phyloP scores from a whole-genome alignment of 2,797 vertebrate genomes.

The Coccyzus lansbergi region DNA sequence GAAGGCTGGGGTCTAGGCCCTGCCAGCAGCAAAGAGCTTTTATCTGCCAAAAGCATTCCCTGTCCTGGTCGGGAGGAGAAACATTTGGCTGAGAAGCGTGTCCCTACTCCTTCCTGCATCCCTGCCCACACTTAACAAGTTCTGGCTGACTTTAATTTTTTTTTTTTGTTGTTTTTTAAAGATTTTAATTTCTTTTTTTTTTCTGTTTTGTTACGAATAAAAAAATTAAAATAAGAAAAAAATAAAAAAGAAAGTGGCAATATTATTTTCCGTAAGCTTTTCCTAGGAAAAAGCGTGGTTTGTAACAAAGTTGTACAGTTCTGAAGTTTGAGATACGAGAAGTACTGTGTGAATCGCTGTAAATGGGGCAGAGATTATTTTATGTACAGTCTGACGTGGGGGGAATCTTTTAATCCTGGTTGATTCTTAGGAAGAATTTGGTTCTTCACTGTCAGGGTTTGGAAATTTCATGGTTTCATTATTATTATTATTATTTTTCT shows the following conservation, averaged over 20 bases:
- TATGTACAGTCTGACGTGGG: slow-evolving; percentile 71
- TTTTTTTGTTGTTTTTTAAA: slow-evolving; percentile 39
- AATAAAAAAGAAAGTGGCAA: slow-evolving; percentile 69
- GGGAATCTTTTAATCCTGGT: slow-evolving; percentile 72
- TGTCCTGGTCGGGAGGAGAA: neutral
- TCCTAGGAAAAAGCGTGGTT: slow-evolving; percentile 77
- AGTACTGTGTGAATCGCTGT: slow-evolving; percentile 75
- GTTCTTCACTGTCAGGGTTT: slow-evolving; percentile 72
- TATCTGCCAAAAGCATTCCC: slow-evolving; percentile 23
- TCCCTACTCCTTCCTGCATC: slow-evolving; percentile 7
- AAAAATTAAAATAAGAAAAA: slow-evolving; percentile 17
- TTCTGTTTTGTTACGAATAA: slow-evolving; percentile 47
- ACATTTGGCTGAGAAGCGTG: neutral
- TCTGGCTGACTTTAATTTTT: slow-evolving; percentile 62
- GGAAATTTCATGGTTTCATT: slow-evolving; percentile 70
- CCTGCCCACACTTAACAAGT: slow-evolving; percentile 58
- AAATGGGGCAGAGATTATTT: slow-evolving; percentile 79
- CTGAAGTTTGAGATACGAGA: slow-evolving; percentile 75
- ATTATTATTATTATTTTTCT: slow-evolving; percentile 47
- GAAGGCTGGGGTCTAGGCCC: neutral
- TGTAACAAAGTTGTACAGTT: slow-evolving; percentile 81
- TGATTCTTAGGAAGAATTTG: slow-evolving; percentile 73
- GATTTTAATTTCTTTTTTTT: no score
- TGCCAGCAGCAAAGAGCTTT: neutral
- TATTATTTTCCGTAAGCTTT: slow-evolving; percentile 75